Base-by-base conservation (phyloP, 2,888 invertebrate genomes). In the Mythimna albipuncta region DNA sequence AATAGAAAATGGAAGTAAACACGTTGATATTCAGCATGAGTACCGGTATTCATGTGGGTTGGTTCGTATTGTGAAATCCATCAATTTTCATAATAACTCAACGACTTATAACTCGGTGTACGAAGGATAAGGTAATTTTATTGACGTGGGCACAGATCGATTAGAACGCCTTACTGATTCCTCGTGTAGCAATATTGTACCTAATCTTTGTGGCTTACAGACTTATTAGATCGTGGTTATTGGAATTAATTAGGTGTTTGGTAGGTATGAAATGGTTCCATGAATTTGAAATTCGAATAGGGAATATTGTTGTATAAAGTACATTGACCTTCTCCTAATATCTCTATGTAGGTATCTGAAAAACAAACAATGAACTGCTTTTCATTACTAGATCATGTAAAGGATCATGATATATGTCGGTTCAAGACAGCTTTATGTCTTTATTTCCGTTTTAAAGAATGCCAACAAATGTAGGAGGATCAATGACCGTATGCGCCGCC, bases 1-100 rank as follows among this genome's bases (percentile, higher is more conserved):
- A 91, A 91, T 91, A 87, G 86, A 85, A 85, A 82, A 79, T 75
- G 85, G 82, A 64, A 75, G 85, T 89, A 85, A 88, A 89, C 86
- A 87, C 80, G 84, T 82, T 85, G 81, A 84, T 86, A 87, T 89
- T 85, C 75, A 75, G 73, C 59, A 64, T 77, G 71, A 74, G 84
- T 84, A 32, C 77, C 59, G 57, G 70, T 71, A 84, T 86, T 86
- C 75, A 82, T 64, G 68, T 38, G 57, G 74, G 47, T 54, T 61
- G 50, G 74, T 67, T 57, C 41, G 65, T 62, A 66, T 75, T 84
- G 65, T 74, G 63, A 75, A 79, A 82, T 82, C 72, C 77, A 84
- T 83, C 75, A 74, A 81, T 83, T 85, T 85, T 75, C 66, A 77
- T 80, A 75, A 54, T 64, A 62, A 65, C n/a, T 52, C 11, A 21